Conservation (phyloP, 2,888 invertebrate genomes). For the Lampropteryx suffumata region DNA sequence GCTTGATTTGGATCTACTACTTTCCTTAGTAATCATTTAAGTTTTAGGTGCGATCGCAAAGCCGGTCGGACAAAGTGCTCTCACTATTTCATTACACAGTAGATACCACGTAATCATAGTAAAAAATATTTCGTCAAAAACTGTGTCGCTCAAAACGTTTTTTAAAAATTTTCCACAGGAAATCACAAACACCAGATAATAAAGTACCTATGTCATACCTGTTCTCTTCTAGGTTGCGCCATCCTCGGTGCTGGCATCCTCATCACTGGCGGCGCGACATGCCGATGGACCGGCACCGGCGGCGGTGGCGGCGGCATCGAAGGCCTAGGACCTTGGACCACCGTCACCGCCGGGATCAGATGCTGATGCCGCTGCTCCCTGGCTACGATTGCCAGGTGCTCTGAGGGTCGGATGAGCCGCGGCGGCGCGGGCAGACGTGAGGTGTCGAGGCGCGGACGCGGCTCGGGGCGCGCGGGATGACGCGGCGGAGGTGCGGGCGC, state of each 20-base stretch:
- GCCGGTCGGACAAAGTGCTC: no score
- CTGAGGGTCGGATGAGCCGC: conserved; percentile 72
- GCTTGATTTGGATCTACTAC: no score
- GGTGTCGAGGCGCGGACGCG: conserved; percentile 42
- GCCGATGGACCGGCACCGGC: conserved; percentile 56
- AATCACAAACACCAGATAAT: no score
- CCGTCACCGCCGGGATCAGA: conserved; percentile 59
- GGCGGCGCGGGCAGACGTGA: conserved; percentile 55
- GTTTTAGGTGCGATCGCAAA: no score
- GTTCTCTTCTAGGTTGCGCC: conserved; percentile 68
- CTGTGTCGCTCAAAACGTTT: neutral
- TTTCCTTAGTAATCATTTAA: no score
- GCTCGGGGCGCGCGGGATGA: conserved; percentile 57
- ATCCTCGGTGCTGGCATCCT: conserved; percentile 70
- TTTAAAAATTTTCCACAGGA: neutral
- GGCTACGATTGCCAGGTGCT: conserved; percentile 66
- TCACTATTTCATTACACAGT: no score
- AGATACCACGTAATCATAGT: no score
- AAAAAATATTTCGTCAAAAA: no score
- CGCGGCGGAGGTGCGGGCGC: conserved; percentile 70
- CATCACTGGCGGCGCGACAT: conserved; percentile 63
- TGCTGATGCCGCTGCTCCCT: conserved; percentile 59
- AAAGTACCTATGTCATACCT: no score
- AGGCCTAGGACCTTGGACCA: conserved; percentile 57
- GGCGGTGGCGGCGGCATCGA: conserved; percentile 53